These are phyloP conservation scores for Vireo griseus DNA, from an alignment of 2,797 vertebrate species.

Conservation along the genomic window DNA sequence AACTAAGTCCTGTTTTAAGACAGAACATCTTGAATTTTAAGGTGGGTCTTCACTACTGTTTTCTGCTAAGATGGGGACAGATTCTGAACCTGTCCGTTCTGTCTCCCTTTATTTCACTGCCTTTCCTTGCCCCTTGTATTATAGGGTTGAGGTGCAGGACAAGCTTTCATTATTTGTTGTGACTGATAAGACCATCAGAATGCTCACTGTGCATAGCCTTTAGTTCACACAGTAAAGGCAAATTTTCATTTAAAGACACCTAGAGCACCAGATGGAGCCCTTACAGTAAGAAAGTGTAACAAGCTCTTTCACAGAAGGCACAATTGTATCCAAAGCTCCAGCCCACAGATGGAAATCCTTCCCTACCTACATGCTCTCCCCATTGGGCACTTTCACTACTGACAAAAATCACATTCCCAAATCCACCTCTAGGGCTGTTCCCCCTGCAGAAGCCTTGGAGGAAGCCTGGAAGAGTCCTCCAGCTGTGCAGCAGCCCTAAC, in stretches of 20 bases:
- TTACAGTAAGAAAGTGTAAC: constrained; percentile 56
- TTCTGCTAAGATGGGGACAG: not conserved
- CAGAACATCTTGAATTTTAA: not conserved
- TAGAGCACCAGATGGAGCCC: constrained; percentile 29
- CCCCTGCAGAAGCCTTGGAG: accelerated
- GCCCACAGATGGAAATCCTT: not conserved
- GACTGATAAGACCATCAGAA: not conserved
- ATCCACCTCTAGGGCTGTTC: not conserved
- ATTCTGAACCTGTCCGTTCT: not conserved
- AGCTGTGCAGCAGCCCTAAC: not conserved
- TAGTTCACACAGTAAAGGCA: not conserved
- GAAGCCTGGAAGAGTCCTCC: not conserved
- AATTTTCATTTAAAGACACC: constrained; percentile 23
- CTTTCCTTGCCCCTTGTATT: not conserved
- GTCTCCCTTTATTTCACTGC: not conserved
- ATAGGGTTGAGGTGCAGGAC: not conserved
- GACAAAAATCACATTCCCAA: not conserved
- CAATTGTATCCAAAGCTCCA: not conserved
- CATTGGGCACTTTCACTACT: not conserved
- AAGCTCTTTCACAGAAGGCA: constrained; percentile 41
- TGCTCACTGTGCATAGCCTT: not conserved
- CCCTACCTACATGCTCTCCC: not conserved
- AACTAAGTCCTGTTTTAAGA: not conserved
- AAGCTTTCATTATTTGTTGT: not conserved
- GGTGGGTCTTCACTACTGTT: not conserved